Evolutionary conservation across 2,888 invertebrate genomes (phyloP).

Genomic region (Microctonus aethiopoides): DNA sequence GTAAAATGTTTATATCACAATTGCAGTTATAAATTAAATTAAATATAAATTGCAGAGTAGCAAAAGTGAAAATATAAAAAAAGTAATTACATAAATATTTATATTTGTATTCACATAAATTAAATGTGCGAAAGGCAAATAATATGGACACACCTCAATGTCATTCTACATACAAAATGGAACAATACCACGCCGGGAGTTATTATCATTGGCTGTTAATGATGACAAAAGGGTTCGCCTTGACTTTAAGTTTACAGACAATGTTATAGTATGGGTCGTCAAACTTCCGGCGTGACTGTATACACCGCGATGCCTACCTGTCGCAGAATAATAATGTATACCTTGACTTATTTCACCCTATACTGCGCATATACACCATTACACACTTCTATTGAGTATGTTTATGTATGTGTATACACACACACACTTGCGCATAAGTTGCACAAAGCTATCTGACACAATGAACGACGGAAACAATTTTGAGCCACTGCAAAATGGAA

Average conservation of each 20-base stretch:
- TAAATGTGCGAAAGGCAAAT: conserved; percentile 1
- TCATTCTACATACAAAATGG: not conserved
- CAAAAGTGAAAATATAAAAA: too few relatives aligned
- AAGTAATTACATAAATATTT: too few relatives aligned
- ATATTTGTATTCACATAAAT: too few relatives aligned
- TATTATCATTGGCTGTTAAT: conserved; percentile 23
- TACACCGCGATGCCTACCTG: conserved; percentile 12
- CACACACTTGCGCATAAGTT: not conserved
- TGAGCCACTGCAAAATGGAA: conserved; percentile 51
- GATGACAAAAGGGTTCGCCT: conserved; percentile 40
- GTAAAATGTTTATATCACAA: not conserved
- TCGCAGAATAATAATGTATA: conserved; percentile 13
- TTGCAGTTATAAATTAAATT: too few relatives aligned
- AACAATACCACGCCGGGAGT: not conserved
- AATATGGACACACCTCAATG: conserved; percentile 6
- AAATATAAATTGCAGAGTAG: not conserved
- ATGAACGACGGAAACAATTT: conserved; percentile 55
- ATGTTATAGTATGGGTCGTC: conserved; percentile 33
- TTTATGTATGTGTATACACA: not conserved
- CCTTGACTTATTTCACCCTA: not conserved
- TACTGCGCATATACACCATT: not conserved
- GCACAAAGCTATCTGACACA: not conserved
- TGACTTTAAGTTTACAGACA: conserved; percentile 36
- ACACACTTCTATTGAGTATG: conserved; percentile 2
- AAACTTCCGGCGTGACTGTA: conserved; percentile 34